Percentiles rank a stretch among this genome's conserved stretches.
These are phyloP conservation scores for Punctoribates punctum DNA, from an alignment of 2,888 invertebrate genomes.

Conservation along the genomic window DNA sequence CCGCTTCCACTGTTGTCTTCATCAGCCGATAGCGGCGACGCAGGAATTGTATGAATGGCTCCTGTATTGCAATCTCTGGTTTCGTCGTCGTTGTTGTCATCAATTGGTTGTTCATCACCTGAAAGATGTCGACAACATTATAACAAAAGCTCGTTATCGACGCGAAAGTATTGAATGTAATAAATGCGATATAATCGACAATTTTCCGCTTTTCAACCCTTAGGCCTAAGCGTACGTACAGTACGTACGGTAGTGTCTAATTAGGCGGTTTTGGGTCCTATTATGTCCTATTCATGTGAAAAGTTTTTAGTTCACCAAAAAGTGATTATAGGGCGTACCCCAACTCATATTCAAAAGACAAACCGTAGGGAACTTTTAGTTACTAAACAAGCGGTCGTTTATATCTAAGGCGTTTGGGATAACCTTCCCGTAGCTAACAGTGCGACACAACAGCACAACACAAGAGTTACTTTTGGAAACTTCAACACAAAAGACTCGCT, in stretches of 20 bases:
- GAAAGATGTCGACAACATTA: neutral
- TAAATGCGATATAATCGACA: conserved; percentile 19
- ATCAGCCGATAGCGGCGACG: conserved; percentile 20
- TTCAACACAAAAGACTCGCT: neutral
- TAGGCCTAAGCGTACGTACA: neutral
- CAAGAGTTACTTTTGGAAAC: conserved; percentile 28
- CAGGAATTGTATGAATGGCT: neutral
- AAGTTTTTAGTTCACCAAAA: conserved; percentile 25
- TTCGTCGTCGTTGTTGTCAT: conserved; percentile 21
- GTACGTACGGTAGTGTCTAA: neutral
- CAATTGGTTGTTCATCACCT: conserved; percentile 28
- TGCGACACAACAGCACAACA: conserved; percentile 26
- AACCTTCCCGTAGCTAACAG: neutral
- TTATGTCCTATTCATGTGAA: conserved; percentile 17
- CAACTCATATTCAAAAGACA: conserved; percentile 3
- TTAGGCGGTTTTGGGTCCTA: conserved; percentile 20
- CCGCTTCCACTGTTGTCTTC: conserved; percentile 23
- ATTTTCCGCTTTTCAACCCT: conserved; percentile 13
- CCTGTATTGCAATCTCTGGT: neutral
- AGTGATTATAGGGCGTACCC: conserved; percentile 35
- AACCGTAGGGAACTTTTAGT: conserved; percentile 18
- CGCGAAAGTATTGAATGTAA: neutral
- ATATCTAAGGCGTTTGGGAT: conserved; percentile 28
- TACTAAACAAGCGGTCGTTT: conserved; percentile 35
- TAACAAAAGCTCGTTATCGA: neutral